Evolutionary conservation across 2,797 vertebrate species (phyloP), one percentile per base, ranked within the genome.

Genomic region (Clarias fuscus): DNA sequence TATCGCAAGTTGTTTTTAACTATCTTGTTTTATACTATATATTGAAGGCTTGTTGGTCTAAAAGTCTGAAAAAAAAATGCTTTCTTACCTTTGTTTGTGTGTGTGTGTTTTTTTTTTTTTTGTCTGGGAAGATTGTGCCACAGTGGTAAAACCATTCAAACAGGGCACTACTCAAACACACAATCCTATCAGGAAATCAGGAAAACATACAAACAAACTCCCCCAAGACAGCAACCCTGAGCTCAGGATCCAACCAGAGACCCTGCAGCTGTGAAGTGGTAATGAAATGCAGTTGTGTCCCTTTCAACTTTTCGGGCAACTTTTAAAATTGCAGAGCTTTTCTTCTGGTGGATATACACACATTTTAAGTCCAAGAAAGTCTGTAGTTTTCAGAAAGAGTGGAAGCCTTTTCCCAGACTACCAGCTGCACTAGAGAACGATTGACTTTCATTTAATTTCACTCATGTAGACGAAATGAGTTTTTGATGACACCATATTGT

Each of bases 401-500:
- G 0, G 27, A 76, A 58, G n/a, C 4, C n/a, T 24, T 73, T 15
- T 75, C 43, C 53, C 24, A 75, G 48, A 56, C 72, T 56, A 77
- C 59, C 20, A 24, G 58, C n/a, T 33, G 22, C 76, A 11, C 56
- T 1, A 5, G 20, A 62, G 58, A 24, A 5, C 11, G 24, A 40
- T 24, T 62, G 30, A 14, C 30, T 14, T 37, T 64, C 58, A 64
- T 79, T 64, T 62, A 37, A 62, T n/a, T 61, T 79, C 30, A 40
- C 58, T 79, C 30, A n/a, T 79, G 59, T 24, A 62, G 58, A 33
- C 77, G 62, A 33, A 33, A 79, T 43, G 22, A 7, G 30, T 4
- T 80, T 80, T n/a, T 64, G 77, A 64, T 43, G 77, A 43, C 33
- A 64, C 77, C 22, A n/a, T 62, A 64, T 43, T 43, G 58, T n/a